Evolutionary conservation across 2,113 vertebrate genomes (phyloP).

Genomic region (Poecile atricapillus): DNA sequence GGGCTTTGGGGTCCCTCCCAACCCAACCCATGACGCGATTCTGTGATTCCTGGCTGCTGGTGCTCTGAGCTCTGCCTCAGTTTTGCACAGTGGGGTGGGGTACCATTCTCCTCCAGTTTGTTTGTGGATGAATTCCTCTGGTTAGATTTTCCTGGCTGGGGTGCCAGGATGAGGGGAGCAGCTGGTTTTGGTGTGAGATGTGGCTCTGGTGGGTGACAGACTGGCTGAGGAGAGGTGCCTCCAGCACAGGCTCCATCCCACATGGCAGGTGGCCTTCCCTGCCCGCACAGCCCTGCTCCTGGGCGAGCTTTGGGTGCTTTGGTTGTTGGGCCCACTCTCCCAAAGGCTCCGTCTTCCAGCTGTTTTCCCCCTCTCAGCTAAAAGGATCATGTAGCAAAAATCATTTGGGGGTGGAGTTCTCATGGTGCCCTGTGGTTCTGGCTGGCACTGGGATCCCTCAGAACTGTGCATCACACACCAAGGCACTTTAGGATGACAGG

Average conservation of each 20-base stretch:
- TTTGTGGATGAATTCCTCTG: background rate
- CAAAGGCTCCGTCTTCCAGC: background rate
- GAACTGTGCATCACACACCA: background rate
- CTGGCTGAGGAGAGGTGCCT: background rate
- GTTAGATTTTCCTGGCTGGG: background rate
- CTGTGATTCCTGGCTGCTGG: background rate
- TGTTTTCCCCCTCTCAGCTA: background rate
- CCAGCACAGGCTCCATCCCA: background rate
- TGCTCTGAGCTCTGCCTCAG: background rate
- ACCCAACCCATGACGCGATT: accelerated
- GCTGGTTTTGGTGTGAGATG: background rate
- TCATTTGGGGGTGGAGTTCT: background rate
- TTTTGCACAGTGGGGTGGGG: background rate
- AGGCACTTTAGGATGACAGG: background rate
- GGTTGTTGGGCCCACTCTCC: background rate
- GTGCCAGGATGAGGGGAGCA: background rate
- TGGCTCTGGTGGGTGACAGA: background rate
- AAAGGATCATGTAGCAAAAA: background rate
- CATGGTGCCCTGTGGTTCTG: background rate
- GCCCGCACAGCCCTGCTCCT: background rate
- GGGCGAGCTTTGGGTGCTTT: background rate
- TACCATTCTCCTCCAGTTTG: background rate
- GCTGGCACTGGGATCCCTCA: background rate
- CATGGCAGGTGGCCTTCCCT: accelerated
- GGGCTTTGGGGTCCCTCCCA: background rate